A percentile compares a stretch with the other conserved stretches of the same genome.
These are phyloP conservation scores for Dreissena polymorpha DNA, from an alignment of 1,140 invertebrate species.

Conservation along the genomic window DNA sequence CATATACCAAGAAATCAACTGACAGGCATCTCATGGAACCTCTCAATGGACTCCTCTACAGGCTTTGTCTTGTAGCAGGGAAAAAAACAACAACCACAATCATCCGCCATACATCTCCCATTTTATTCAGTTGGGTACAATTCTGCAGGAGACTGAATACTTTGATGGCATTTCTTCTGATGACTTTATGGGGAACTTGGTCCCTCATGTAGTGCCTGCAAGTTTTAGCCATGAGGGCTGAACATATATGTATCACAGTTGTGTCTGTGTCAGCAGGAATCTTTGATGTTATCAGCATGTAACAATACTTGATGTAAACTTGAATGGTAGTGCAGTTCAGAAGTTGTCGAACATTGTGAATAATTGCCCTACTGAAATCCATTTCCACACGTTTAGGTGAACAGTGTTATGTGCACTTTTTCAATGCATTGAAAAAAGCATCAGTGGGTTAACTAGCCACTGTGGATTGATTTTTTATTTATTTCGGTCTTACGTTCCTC, in stretches of 20 bases:
- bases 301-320: conserved; percentile 1
- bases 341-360: neutral
- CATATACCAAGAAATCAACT: no score
- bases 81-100: neutral
- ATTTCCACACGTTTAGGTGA: neutral
- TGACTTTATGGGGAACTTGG: neutral
- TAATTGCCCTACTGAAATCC: conserved; percentile 3
- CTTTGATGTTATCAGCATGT: neutral
- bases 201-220: neutral
- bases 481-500: no score
- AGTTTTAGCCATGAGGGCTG: neutral
- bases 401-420: neutral
- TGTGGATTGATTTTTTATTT: no score
- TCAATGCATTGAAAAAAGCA: conserved; percentile 3
- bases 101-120: neutral
- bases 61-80: neutral
- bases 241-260: neutral
- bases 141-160: conserved; percentile 1
- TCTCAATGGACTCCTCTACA: neutral
- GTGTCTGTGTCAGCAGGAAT: neutral
- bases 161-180: neutral
- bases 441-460: no score
- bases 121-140: neutral
- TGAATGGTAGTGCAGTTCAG: no score
- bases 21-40: conserved; percentile 5